Percentiles rank a stretch among this genome's conserved stretches.
phyloP scores from a whole-genome alignment of 2,113 vertebrate species.

The Poecilia latipinna region DNA sequence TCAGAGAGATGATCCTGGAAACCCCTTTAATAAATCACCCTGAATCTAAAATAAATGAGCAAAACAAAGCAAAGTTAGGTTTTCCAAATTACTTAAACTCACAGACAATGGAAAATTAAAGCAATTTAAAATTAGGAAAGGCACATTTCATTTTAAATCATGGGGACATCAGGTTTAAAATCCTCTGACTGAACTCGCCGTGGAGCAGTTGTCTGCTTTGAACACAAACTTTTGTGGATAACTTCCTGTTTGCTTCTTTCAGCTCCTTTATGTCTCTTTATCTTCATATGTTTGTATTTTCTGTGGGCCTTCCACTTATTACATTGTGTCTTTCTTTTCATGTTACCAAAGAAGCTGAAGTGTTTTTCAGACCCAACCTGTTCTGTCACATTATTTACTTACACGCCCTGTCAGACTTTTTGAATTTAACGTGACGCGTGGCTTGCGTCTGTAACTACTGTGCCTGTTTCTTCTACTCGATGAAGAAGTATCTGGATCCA shows the following conservation, averaged over 20 bases:
- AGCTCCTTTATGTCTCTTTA: slow-evolving; percentile 1
- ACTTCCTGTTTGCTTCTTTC: background rate
- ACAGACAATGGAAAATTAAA: background rate
- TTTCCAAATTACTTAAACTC: background rate
- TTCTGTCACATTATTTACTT: slow-evolving; percentile 47
- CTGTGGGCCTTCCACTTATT: slow-evolving; percentile 7
- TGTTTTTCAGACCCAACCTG: slow-evolving; percentile 7
- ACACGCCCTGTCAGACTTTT: slow-evolving; percentile 34
- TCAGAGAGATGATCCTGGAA: slow-evolving; percentile 14
- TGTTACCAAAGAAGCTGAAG: slow-evolving; percentile 52
- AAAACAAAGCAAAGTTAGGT: background rate
- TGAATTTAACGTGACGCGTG: slow-evolving; percentile 42
- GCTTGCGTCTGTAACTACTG: slow-evolving; percentile 26
- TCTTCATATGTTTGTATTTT: slow-evolving; percentile 3
- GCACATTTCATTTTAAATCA: background rate
- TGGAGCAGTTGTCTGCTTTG: slow-evolving; percentile 4
- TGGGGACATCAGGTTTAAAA: background rate
- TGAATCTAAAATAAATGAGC: background rate
- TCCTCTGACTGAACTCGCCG: slow-evolving; percentile 2
- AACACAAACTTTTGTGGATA: slow-evolving; percentile 15
- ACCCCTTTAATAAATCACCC: slow-evolving; percentile 16
- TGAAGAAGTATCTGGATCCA: slow-evolving; percentile 41
- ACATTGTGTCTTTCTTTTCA: slow-evolving; percentile 18
- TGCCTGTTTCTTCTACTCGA: slow-evolving; percentile 18
- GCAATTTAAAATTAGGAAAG: background rate